Evolutionary conservation across 2,888 invertebrate genomes (phyloP), one percentile per base, ranked within the genome.

Genomic region (Athetis lepigone): DNA sequence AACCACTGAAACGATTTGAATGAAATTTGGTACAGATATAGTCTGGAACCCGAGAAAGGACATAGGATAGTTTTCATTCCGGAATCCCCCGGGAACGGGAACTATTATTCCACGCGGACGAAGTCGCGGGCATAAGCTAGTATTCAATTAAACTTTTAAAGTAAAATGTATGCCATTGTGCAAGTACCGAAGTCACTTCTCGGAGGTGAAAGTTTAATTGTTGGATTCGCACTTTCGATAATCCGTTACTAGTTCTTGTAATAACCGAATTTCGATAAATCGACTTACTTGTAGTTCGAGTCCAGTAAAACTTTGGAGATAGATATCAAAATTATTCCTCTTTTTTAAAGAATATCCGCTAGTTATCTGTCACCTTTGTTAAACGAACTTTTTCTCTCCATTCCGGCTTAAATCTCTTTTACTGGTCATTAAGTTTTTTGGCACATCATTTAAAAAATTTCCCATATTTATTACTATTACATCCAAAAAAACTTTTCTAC

Each of bases 81-180:
- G n/a, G n/a, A n/a, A n/a, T n/a, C n/a, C n/a, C n/a, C n/a, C n/a
- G n/a, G n/a, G n/a, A n/a, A n/a, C n/a, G n/a, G n/a, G n/a, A n/a
- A n/a, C n/a, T n/a, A n/a, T n/a, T n/a, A n/a, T n/a, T n/a, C n/a
- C n/a, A n/a, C n/a, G n/a, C n/a, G n/a, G n/a, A n/a, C n/a, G n/a
- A n/a, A n/a, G n/a, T n/a, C n/a, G n/a, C n/a, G n/a, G n/a, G n/a
- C n/a, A n/a, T n/a, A n/a, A n/a, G n/a, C n/a, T n/a, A n/a, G n/a
- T 51, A 75, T 55, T 72, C 23, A 70, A 73, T 54, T 70, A 73
- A 70, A 67, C 19, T 63, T 13, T 43, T 58, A 45, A 64, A 75
- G 55, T 70, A 59, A 59, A 72, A 70, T 72, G 58, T 75, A 58
- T 63, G 75, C 75, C 70, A 63, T 75, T 63, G 61, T 74, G 27